Base-by-base conservation (phyloP, 2,888 invertebrate species). In the Volucella inanis region DNA sequence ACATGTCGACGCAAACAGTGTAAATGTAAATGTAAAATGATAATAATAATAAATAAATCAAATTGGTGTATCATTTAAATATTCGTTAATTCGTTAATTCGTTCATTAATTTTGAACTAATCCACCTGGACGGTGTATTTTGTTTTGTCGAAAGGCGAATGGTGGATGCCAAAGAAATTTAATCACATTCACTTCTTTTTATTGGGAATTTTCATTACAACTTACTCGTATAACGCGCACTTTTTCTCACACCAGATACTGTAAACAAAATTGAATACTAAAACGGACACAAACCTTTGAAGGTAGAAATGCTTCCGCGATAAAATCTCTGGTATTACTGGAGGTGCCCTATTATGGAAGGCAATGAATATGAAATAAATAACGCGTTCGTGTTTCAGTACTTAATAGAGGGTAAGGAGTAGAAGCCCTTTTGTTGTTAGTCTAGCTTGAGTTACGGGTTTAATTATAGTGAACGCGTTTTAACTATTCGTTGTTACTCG, bases 391-490 rank as follows among this genome's bases (percentile, higher is more conserved):
- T 41, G 50, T 41, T 31, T 64, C 39, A 55, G n/a, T 10, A 14
- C 10, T 41, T 43, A 43, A 15, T 59, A 41, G 39, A n/a, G 3
- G 10, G 38, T 43, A 18, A n/a, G 11, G 2, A 1, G 15, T 39
- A 18, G 12, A 39, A 3, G n/a, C 65, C 41, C 41, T 43, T 52
- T 39, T 41, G 15, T 10, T 18, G 15, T 41, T 18, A 12, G 43
- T 52, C 50, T 52, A 15, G 15, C 43, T 49, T 39, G 39, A 18
- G 6, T 47, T 50, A 61, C 31, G 43, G 14, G 1, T 61, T 9
- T 43, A 43, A 50, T 52, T 43, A 43, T 31, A 72, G 43, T 45
- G 22, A 43, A 61, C 15, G 43, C 31, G 52, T 22, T 52, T 61
- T 43, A 61, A 52, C 59, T 41, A 50, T 61, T 61, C 52, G 12